Conservation (phyloP, 2,113 vertebrate genomes). For the Tachycineta bicolor region DNA sequence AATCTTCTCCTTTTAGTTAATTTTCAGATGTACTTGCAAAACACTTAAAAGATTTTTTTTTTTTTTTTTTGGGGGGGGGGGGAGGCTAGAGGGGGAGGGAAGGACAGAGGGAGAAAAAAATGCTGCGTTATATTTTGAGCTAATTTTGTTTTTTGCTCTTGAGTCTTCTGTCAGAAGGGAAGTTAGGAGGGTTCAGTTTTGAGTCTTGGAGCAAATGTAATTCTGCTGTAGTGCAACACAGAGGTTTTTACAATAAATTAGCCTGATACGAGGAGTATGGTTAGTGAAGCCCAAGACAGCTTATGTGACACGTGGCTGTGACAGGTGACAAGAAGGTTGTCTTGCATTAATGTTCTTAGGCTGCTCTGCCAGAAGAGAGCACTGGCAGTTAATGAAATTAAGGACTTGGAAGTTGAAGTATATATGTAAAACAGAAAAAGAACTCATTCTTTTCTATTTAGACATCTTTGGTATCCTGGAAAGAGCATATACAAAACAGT, state of each 20-base stretch:
- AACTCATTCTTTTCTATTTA: background rate
- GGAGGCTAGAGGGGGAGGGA: background rate
- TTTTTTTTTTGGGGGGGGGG: accelerated
- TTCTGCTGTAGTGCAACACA: background rate
- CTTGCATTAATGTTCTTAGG: background rate
- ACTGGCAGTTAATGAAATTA: background rate
- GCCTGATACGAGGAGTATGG: background rate
- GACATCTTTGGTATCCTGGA: background rate
- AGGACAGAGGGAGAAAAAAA: background rate
- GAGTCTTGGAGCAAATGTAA: background rate
- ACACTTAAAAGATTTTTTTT: background rate
- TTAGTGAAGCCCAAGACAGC: background rate
- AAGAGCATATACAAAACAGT: background rate
- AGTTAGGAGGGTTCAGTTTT: background rate
- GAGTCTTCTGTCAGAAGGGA: background rate
- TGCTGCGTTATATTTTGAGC: background rate
- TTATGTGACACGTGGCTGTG: background rate
- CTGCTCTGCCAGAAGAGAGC: background rate
- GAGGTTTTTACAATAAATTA: background rate
- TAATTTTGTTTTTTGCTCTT: background rate
- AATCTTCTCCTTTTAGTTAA: background rate
- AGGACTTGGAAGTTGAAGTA: background rate
- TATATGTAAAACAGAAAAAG: background rate
- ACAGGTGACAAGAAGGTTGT: background rate
- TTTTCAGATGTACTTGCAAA: background rate